Percentiles rank a stretch among this genome's conserved stretches.
phyloP scores from a whole-genome alignment of 2,797 vertebrate genomes.

The Glossophaga mutica region DNA sequence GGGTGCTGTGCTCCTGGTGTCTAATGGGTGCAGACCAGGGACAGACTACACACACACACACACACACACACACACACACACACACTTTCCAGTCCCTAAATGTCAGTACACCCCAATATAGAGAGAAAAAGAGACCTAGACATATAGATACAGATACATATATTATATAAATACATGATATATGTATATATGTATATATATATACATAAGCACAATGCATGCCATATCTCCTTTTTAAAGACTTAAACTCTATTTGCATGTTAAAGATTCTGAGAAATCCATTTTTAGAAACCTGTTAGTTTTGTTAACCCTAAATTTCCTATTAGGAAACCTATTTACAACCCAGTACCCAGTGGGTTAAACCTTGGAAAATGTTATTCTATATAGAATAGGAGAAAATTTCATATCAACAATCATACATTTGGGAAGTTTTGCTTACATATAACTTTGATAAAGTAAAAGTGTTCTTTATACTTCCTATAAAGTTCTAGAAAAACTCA shows the following conservation, averaged over 20 bases:
- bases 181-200: too few relatives aligned
- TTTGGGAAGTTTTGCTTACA: neutral
- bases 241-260: neutral
- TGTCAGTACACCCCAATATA: neutral
- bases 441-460: neutral
- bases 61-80: neutral
- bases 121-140: neutral
- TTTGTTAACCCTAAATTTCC: neutral
- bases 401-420: neutral
- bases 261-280: neutral
- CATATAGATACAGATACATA: neutral
- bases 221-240: neutral
- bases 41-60: neutral
- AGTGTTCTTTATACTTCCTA: neutral
- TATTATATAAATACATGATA: neutral
- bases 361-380: neutral
- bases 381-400: neutral
- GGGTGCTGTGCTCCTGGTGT: neutral
- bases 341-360: neutral
- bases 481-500: neutral
- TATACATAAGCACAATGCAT: neutral
- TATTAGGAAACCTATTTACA: neutral
- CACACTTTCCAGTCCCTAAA: neutral
- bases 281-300: neutral
- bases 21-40: neutral